Base-by-base conservation (phyloP, 2,797 vertebrate species). In the Carduelis carduelis region DNA sequence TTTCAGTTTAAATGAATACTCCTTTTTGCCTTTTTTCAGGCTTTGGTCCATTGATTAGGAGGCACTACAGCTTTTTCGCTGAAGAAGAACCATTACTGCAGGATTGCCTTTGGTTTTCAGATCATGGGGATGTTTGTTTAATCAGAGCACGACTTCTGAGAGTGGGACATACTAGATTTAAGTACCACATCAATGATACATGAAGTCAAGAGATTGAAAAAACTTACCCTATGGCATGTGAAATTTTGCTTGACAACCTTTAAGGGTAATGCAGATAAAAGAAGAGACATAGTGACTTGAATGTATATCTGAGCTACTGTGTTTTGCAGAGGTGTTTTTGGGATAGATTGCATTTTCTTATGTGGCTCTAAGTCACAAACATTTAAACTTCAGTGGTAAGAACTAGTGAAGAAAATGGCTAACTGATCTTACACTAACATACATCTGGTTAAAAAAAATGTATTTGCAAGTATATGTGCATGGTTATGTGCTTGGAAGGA, bases 1-100 rank as follows among this genome's bases (percentile, higher is more conserved):
- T 44, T 93, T 96, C 87, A 91, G 63, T 95, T 97, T 95, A 95
- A 95, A 93, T 64, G 35, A 66, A 66, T 85, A 72, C 49, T 78
- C 88, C 30, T 6, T 55, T 83, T 83, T 85, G 23, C 20, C 41
- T 52, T 63, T 47, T 12, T 24, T 34, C 50, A 20, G 30, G 13
- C 2, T 0, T 43, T 59, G 15, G 8, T 47, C 44, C 49, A 47
- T 78, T 63, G 87, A 68, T 81, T 68, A 34, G 20, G 39, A 91
- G 12, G 4, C 27, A 18, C 12, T 85, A 16, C n/a, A 87, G 34
- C 18, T 80, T 68, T 95, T 89, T 96, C 88, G 70, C 8, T 78
- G 64, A 96, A 83, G 92, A 95, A 65, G 92, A 96, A 57, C 80
- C 37, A 70, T 79, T 63, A 78, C 41, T 83, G 44, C 61, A 92